A percentile compares a stretch with the other conserved stretches of the same genome.
Evolutionary conservation across 2,797 vertebrate genomes (phyloP).

Genomic region (Florisuga fusca): DNA sequence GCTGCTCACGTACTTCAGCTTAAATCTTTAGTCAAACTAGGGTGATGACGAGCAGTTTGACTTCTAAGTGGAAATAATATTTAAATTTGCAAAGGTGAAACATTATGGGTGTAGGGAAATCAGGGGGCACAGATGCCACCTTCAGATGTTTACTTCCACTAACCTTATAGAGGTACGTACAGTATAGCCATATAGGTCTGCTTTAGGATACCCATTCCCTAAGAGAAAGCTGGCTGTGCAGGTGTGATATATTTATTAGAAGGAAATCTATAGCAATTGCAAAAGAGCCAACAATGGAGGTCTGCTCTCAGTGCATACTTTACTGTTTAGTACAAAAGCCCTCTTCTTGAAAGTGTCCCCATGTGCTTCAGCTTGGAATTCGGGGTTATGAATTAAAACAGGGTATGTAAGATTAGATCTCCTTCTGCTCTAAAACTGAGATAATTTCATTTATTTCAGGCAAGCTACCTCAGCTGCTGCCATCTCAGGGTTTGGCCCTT

Average conservation of each 20-base stretch:
- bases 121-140: not conserved
- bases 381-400: not conserved
- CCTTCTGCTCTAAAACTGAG: not conserved
- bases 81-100: constrained; percentile 81
- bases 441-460: not conserved
- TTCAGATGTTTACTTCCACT: constrained; percentile 18
- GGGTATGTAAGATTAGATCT: not conserved
- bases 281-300: not conserved
- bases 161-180: not conserved
- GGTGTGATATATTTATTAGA: not conserved
- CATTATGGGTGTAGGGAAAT: constrained; percentile 70
- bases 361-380: accelerated
- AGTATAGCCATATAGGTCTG: not conserved
- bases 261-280: not conserved
- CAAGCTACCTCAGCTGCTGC: not conserved
- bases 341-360: not conserved
- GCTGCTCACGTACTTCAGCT: constrained; percentile 90
- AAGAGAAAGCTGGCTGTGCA: not conserved
- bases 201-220: not conserved
- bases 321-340: not conserved
- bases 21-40: constrained; percentile 94
- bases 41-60: constrained; percentile 87
- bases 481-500: not conserved
- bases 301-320: not conserved
- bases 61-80: constrained; percentile 83